Conservation (phyloP, 2,797 vertebrate species). For the Hypotaenidia okinawae region DNA sequence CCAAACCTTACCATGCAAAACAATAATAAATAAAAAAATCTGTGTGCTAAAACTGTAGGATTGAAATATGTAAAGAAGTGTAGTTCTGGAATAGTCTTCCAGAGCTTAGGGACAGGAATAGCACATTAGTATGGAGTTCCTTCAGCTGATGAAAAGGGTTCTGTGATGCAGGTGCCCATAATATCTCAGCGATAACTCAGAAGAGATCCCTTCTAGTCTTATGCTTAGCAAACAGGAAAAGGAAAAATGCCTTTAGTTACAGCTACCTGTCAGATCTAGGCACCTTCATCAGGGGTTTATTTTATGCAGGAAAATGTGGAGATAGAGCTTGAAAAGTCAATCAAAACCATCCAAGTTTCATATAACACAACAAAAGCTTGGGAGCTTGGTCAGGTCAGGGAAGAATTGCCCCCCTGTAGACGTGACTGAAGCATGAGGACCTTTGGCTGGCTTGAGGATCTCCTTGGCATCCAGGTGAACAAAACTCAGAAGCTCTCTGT, state of each 20-base stretch:
- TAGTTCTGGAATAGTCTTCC: not conserved
- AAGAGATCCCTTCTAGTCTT: not conserved
- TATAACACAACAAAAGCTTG: not conserved
- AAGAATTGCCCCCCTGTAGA: not conserved
- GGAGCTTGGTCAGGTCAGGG: not conserved
- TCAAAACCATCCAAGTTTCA: not conserved
- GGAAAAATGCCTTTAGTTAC: not conserved
- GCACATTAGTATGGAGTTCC: not conserved
- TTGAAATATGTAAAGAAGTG: not conserved
- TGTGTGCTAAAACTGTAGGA: not conserved
- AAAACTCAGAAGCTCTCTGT: not conserved
- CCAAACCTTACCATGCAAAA: not conserved
- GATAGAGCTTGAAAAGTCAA: not conserved
- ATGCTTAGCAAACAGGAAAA: not conserved
- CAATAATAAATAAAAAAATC: not conserved
- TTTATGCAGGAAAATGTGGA: not conserved
- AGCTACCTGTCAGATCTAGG: not conserved
- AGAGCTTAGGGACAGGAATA: not conserved
- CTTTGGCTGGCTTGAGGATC: not conserved
- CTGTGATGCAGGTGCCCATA: not conserved
- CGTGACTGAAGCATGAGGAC: accelerated
- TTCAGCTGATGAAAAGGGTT: not conserved
- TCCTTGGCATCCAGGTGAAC: not conserved
- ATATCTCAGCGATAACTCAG: not conserved
- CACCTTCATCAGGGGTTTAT: not conserved